Percentiles rank a stretch among this genome's conserved stretches.
These are phyloP conservation scores for Gambusia holbrooki DNA, from an alignment of 2,113 vertebrate species.

Conservation along the genomic window DNA sequence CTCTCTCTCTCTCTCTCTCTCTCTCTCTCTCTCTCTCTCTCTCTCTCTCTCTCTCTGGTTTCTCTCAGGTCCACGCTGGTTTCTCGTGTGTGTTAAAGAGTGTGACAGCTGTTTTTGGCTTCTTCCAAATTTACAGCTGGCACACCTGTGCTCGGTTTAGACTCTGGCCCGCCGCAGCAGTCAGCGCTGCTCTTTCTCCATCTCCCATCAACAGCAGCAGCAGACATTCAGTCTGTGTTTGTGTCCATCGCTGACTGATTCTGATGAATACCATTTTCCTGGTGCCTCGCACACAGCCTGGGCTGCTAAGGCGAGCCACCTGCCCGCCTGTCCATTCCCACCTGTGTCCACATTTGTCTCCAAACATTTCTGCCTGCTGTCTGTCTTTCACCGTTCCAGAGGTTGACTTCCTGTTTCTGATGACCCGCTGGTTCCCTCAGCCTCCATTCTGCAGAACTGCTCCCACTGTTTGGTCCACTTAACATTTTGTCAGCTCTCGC, in stretches of 20 bases:
- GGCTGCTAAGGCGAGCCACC: neutral
- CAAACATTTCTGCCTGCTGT: neutral
- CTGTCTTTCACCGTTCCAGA: neutral
- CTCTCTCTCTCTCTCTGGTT: too few relatives aligned
- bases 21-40: too few relatives aligned
- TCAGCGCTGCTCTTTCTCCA: neutral
- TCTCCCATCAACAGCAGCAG: conserved; percentile 1
- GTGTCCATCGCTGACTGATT: neutral
- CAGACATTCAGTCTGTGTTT: neutral
- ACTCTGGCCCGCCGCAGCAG: neutral
- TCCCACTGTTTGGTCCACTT: neutral
- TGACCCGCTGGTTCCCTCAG: neutral
- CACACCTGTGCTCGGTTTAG: neutral
- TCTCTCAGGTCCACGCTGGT: too few relatives aligned
- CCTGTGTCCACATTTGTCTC: neutral
- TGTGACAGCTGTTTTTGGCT: neutral
- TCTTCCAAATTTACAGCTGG: neutral
- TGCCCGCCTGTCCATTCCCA: neutral
- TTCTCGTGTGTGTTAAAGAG: neutral
- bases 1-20: too few relatives aligned
- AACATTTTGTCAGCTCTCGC: too few relatives aligned
- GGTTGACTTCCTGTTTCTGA: too few relatives aligned
- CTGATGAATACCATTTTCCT: conserved; percentile 1
- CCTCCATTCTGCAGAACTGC: too few relatives aligned
- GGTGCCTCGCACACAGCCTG: neutral